Evolutionary conservation across 92 coral and sea anemone species (phyloP).

Genomic region (Epizoanthus illoricatus): DNA sequence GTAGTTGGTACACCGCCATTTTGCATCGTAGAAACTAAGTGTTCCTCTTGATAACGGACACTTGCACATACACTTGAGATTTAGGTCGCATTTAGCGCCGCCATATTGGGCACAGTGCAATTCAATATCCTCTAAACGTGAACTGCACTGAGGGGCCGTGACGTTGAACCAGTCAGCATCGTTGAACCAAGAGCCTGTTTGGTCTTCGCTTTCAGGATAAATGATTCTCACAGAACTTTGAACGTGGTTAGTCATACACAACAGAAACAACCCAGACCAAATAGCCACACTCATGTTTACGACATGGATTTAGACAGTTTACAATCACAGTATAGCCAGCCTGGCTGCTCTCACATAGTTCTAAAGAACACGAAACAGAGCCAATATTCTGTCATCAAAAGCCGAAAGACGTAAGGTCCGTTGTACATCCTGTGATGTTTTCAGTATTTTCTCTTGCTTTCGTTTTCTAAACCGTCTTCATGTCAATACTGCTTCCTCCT

Average conservation of each 20-base stretch:
- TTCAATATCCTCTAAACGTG: conserved; percentile 4
- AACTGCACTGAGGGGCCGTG: neutral
- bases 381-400: too few species aligned
- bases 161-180: conserved; percentile 11
- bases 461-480: too few species aligned
- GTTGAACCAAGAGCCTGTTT: neutral
- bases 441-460: too few species aligned
- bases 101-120: conserved; percentile 12
- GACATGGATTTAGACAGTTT: too few species aligned
- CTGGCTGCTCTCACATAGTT: too few species aligned
- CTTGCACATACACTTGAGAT: conserved; percentile 8
- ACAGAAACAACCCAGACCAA: neutral
- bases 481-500: too few species aligned
- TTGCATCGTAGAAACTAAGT: neutral
- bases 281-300: too few species aligned
- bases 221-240: neutral
- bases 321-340: too few species aligned
- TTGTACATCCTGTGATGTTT: too few species aligned
- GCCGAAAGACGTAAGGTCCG: too few species aligned
- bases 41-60: neutral
- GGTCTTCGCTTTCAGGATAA: neutral
- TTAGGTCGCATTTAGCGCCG: neutral
- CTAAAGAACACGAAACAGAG: too few species aligned
- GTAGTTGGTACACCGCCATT: conserved; percentile 13
- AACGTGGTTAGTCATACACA: neutral